Evolutionary conservation across 2,797 vertebrate species (phyloP).

Genomic region (Siniperca scherzeri): DNA sequence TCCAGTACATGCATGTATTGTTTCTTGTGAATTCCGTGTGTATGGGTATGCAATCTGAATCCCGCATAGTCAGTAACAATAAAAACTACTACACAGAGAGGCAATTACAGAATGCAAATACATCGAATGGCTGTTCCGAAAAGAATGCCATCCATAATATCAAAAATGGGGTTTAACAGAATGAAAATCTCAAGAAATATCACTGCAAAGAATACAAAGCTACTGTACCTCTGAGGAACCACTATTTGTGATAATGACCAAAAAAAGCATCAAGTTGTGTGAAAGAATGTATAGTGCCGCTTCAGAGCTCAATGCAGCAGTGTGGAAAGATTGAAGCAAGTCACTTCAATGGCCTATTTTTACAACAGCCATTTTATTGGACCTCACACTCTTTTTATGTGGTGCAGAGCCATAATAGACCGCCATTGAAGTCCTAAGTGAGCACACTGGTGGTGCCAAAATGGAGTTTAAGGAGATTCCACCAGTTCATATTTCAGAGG

Average conservation of each 20-base stretch:
- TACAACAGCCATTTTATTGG: slow-evolving; percentile 51
- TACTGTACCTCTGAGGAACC: neutral
- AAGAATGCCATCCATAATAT: neutral
- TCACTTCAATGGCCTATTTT: slow-evolving; percentile 39
- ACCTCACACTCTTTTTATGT: slow-evolving; percentile 54
- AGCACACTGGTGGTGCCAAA: slow-evolving; percentile 20
- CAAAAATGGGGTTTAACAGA: neutral
- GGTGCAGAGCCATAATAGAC: slow-evolving; percentile 43
- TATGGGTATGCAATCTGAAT: neutral
- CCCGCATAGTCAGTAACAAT: neutral
- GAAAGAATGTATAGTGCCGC: neutral
- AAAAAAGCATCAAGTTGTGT: slow-evolving; percentile 14
- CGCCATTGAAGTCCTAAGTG: slow-evolving; percentile 56
- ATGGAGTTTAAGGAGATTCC: slow-evolving; percentile 54
- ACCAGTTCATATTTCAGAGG: slow-evolving; percentile 73
- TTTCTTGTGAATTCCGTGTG: neutral
- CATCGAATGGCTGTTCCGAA: neutral
- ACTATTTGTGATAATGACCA: neutral
- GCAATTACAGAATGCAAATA: slow-evolving; percentile 16
- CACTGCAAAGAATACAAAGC: slow-evolving; percentile 1
- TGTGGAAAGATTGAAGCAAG: slow-evolving; percentile 42
- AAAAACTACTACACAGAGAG: neutral
- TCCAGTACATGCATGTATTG: neutral
- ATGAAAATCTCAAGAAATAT: neutral
- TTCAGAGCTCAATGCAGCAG: slow-evolving; percentile 21